Base-by-base conservation (phyloP, 2,113 vertebrate genomes). In the Neodon shergylaensis region DNA sequence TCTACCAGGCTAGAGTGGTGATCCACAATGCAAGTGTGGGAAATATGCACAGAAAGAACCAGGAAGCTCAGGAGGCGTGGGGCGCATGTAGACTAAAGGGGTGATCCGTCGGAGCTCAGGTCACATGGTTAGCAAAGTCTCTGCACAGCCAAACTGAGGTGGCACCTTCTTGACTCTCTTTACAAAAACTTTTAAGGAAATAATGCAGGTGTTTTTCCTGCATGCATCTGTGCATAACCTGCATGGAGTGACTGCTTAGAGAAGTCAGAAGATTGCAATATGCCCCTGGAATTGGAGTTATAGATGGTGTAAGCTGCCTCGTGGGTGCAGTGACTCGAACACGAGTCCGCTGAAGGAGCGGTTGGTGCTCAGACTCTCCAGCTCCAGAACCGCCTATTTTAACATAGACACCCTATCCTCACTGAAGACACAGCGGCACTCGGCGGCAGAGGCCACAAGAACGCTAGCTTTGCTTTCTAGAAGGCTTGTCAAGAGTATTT, bases 401-500 rank as follows among this genome's bases (percentile, higher is more conserved):
- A 21, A 52, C 4, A 11, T 10, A 21, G 58, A 49, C 13, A 6
- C 13, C 49, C 4, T 47, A 13, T 4, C 17, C 49, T 42, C 21
- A 11, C 31, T 12, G 2, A 70, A 28, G n/a, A 42, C 33, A 39
- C 1, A 19, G 14, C 17, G 9, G 36, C 13, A 8, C 12, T 63
- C 17, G 47, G 13, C 42, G 36, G 63, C 26, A 31, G 49, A 93
- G 66, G 36, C 47, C 11, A 61, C 44, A 36, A 44, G 22, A 68
- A 42, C 14, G 54, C 6, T 3, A 22, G 66, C 91, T 61, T 58
- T 3, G 44, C 54, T 39, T 87, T 76, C 81, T 14, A 66, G 63
- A 47, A 85, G 47, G 77, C 52, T 70, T 65, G 8, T 49, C 47
- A 76, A 92, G 76, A 97, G 70, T n/a, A 81, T 28, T 73, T 79